Percentiles rank a stretch among this genome's conserved stretches.
Evolutionary conservation across 2,113 vertebrate genomes (phyloP).

Genomic region (Ameiurus melas): DNA sequence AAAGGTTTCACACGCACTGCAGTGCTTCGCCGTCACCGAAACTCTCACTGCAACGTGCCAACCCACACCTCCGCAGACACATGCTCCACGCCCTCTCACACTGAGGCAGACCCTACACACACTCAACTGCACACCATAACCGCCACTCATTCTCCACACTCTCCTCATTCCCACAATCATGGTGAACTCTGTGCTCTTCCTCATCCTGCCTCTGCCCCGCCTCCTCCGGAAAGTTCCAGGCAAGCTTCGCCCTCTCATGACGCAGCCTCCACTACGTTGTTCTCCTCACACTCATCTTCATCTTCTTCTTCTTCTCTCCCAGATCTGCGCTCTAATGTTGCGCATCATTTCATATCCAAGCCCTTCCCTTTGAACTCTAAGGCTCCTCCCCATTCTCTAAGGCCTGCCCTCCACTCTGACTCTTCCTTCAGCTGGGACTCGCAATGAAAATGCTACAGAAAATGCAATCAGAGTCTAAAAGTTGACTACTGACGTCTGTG

Average conservation of each 20-base stretch:
- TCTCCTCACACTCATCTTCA: slow-evolving; percentile 65
- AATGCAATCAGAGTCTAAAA: not conserved
- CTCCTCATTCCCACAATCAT: not conserved
- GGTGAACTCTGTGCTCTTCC: not conserved
- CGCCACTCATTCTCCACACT: not conserved
- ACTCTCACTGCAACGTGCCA: slow-evolving; percentile 75
- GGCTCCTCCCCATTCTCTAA: not conserved
- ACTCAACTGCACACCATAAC: not conserved
- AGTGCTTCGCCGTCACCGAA: slow-evolving; percentile 84
- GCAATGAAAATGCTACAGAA: not conserved
- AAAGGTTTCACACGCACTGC: slow-evolving; percentile 92
- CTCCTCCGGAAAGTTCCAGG: slow-evolving; percentile 56
- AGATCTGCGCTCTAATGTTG: slow-evolving; percentile 72
- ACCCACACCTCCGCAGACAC: not conserved
- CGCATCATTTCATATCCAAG: slow-evolving; percentile 64
- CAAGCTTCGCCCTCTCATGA: not conserved
- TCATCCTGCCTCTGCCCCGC: slow-evolving; percentile 13
- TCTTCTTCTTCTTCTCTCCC: slow-evolving; percentile 59
- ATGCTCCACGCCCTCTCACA: not conserved
- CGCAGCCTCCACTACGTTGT: slow-evolving; percentile 34
- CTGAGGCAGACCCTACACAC: not conserved
- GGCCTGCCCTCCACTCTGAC: not conserved
- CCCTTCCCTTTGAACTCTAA: slow-evolving; percentile 14
- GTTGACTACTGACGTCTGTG: slow-evolving; percentile 35
- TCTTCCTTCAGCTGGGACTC: slow-evolving; percentile 15